Evolutionary conservation across 1,140 invertebrate species (phyloP), one percentile per base, ranked within the genome.

Genomic region (Diplogasteroides magnus): DNA sequence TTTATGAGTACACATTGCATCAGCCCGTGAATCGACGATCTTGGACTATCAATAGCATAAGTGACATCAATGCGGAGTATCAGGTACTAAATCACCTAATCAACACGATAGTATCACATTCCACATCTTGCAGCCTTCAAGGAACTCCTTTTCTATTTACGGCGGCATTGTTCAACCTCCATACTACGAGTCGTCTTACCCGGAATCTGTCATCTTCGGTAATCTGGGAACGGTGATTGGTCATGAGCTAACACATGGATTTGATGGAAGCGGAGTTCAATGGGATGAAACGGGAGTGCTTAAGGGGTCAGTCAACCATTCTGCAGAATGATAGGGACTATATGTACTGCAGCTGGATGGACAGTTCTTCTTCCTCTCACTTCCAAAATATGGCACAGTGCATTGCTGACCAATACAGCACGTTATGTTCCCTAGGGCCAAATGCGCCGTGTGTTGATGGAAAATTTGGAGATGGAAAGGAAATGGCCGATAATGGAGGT

Each of bases 201-300:
- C 88, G 66, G 87, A 86, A 85, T 87, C 84, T 59, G 72, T 86
- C 1, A 86, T 86, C 71, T 87, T 85, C 76, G 86, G 86, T n/a
- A 86, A 84, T 59, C 75, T 87, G n/a, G 87, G 87, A 13, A 83
- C 86, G n/a, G 84, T 87, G 2, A 84, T 87, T 56, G 87, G 86
- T 0, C 87, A 87, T 77, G 87, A 87, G 77, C 83, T 88, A 27
- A 85, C 85, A 23, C 87, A 87, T 74, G 87, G 85, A 76, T 76
- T 76, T 31, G 75, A 77, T 58, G 70, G 72, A n/a, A n/a, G n/a
- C 82, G 86, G 86, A 25, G 87, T 91, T 25, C 91, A 94, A 85
- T 95, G 91, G 78, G 91, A 95, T 83, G 90, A 91, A 71, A 87
- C 91, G 61, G 93, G 93, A 55, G 93, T 92, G 81, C 83, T 92